phyloP scores from a whole-genome alignment of 2,888 invertebrate genomes.

The Ctena decussata region DNA sequence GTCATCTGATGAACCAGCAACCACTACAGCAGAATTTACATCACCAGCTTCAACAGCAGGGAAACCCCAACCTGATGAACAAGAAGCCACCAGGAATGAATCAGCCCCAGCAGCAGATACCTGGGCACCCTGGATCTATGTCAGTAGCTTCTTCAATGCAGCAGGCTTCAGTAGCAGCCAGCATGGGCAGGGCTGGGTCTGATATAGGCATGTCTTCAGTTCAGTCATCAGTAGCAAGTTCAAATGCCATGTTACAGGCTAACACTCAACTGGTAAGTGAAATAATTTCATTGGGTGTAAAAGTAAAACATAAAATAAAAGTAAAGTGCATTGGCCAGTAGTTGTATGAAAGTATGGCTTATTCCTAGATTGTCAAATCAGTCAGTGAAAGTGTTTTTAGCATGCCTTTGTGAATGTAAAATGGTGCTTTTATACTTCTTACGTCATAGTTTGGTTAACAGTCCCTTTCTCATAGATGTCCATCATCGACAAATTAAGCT shows the following conservation, averaged over 20 bases:
- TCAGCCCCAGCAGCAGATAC: constrained; percentile 45
- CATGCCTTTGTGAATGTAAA: too few species aligned
- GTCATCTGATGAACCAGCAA: constrained; percentile 54
- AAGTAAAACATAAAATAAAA: too few species aligned
- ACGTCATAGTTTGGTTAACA: too few species aligned
- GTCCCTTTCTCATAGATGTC: too few species aligned
- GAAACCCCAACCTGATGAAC: constrained; percentile 39
- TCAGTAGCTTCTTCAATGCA: constrained; percentile 34
- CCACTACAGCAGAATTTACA: constrained; percentile 40
- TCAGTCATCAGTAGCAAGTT: constrained; percentile 34
- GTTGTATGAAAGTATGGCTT: too few species aligned
- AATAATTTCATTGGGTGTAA: too few species aligned
- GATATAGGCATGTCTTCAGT: constrained; percentile 49
- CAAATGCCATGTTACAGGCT: constrained; percentile 35
- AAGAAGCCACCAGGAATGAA: constrained; percentile 52
- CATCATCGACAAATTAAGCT: too few species aligned
- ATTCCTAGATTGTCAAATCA: too few species aligned
- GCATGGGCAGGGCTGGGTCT: constrained; percentile 39
- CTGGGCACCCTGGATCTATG: constrained; percentile 29
- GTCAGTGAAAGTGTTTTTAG: too few species aligned
- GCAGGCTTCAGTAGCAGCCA: constrained; percentile 48
- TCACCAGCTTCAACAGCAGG: constrained; percentile 49
- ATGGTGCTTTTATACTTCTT: too few species aligned
- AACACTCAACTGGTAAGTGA: constrained; percentile 53
- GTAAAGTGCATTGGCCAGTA: too few species aligned